Evolutionary conservation across 2,113 vertebrate species (phyloP).

Genomic region (Albula glossodonta): DNA sequence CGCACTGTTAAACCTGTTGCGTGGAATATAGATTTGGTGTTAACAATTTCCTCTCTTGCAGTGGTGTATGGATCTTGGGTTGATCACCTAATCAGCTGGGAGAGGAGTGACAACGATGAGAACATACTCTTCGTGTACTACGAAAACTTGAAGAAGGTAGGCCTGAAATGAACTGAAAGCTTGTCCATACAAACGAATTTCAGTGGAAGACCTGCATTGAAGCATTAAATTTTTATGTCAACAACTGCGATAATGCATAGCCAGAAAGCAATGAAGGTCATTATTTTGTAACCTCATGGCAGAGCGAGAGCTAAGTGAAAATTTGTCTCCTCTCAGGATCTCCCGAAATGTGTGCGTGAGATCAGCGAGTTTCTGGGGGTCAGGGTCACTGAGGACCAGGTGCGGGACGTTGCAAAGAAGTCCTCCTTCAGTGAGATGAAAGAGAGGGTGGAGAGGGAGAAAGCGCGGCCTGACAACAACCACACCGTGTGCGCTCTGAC

Average conservation of each 20-base stretch:
- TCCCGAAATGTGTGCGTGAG: background rate
- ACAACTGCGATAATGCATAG: background rate
- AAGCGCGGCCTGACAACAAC: background rate
- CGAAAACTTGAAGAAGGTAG: background rate
- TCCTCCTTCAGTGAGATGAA: background rate
- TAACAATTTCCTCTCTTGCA: background rate
- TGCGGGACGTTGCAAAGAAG: background rate
- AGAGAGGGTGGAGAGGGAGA: background rate
- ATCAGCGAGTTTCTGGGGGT: background rate
- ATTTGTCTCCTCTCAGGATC: background rate
- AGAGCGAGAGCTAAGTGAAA: background rate
- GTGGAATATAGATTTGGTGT: background rate
- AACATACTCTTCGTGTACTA: background rate
- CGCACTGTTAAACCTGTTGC: slow-evolving; percentile 5
- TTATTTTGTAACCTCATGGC: background rate
- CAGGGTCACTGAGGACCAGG: background rate
- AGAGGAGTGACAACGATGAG: background rate
- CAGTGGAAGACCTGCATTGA: background rate
- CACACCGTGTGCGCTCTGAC: background rate
- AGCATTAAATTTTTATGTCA: background rate
- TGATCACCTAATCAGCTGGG: background rate
- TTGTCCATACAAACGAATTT: background rate
- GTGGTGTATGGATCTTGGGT: background rate
- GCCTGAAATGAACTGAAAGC: background rate
- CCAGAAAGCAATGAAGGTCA: no score